These are phyloP conservation scores for Lampris megalopsis DNA, from an alignment of 2,113 vertebrate species.

Conservation along the genomic window DNA sequence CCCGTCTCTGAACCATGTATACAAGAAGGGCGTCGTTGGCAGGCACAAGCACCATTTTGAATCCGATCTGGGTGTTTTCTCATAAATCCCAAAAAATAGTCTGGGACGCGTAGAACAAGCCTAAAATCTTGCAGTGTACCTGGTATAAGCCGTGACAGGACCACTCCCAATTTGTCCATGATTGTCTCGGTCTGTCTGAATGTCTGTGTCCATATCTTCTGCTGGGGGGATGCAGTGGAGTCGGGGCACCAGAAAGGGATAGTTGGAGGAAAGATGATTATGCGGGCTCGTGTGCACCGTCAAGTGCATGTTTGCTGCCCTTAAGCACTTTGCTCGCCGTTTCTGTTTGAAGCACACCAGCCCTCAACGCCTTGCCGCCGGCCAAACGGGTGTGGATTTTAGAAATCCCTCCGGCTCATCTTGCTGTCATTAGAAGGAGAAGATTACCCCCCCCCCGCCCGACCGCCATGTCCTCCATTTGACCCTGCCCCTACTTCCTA, in stretches of 20 bases:
- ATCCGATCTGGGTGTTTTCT: too few species aligned
- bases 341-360: conserved; percentile 72
- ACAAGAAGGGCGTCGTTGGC: too few species aligned
- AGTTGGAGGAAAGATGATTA: conserved; percentile 52
- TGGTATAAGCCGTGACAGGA: too few species aligned
- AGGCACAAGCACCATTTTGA: too few species aligned
- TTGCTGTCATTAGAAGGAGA: conserved; percentile 74
- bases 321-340: conserved; percentile 71
- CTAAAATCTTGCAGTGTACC: too few species aligned
- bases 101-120: too few species aligned
- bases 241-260: conserved; percentile 32
- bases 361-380: conserved; percentile 63
- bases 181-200: too few species aligned
- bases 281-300: conserved; percentile 51
- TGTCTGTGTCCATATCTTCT: conserved; percentile 30
- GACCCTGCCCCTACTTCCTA: conserved; percentile 45
- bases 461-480: conserved; percentile 64
- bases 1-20: too few species aligned
- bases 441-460: conserved; percentile 66
- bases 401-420: conserved; percentile 72
- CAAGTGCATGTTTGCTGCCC: conserved; percentile 65
- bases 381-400: conserved; percentile 76
- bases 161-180: too few species aligned
- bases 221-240: conserved; percentile 41
- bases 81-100: too few species aligned